Evolutionary conservation across 2,797 vertebrate species (phyloP), one percentile per base, ranked within the genome.

Genomic region (Acomys russatus): DNA sequence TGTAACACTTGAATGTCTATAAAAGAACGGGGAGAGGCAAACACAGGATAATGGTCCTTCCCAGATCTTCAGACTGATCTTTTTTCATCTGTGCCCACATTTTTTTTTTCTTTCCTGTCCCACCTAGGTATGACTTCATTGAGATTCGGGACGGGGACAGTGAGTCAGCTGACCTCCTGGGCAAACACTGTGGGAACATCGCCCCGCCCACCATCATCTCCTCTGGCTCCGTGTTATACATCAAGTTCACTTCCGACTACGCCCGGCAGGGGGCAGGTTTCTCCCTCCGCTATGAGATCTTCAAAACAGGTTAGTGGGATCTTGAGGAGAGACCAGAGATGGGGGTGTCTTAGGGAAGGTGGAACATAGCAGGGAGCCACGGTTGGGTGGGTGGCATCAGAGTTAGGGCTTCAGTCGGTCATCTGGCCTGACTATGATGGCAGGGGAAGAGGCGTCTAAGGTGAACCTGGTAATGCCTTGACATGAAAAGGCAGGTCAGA

Each of bases 201-300:
- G 99, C 99, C 22, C 99, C 99, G 0, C 99, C 99, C 1, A 99
- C 99, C 14, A 99, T 99, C 98, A 99, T 99, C 93, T 99, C 99
- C 8, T 99, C 99, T 0, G 99, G 99, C 17, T 98, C 99, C 0
- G 98, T 99, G 94, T 99, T 99, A 17, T 99, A 99, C 92, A 99
- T 99, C 98, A 98, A 99, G 94, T 99, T 99, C 88, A 99, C 99
- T 9, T 99, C 99, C 0, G 99, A 99, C 98, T 99, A 99, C 0
- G 99, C 99, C 66, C 99, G 99, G 96, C 99, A 99, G 98, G 99
- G 99, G 68, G 99, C 99, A 0, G 99, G 99, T 92, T 99, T 99
- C 98, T 99, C 99, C 1, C 99, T 99, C 95, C 99, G 99, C 98
- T 99, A 99, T 0, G 99, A 99, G 99, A 99, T 99, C 99, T 99